A percentile compares a stretch with the other conserved stretches of the same genome.
Conservation (phyloP, 1,140 invertebrate genomes). For the Tachypleus tridentatus region DNA sequence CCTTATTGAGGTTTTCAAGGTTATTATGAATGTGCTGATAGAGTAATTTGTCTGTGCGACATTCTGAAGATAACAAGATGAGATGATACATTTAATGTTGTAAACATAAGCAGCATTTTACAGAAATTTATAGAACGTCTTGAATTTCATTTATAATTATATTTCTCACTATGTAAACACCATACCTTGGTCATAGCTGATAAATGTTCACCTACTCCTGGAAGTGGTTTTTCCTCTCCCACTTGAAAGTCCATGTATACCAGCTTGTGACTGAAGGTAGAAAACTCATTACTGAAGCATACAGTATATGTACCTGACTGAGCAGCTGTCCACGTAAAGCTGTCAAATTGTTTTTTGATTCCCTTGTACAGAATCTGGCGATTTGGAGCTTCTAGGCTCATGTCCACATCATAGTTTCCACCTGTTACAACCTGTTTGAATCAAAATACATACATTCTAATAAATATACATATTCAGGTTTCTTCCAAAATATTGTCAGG, state of each 20-base stretch:
- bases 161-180: no score
- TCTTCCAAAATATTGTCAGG: slow-evolving; percentile 14
- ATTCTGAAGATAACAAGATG: no score
- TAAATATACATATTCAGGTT: no score
- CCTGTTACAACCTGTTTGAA: slow-evolving; percentile 83
- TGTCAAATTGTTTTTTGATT: slow-evolving; percentile 88
- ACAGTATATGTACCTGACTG: slow-evolving; percentile 61
- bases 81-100: no score
- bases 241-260: slow-evolving; percentile 98
- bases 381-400: slow-evolving; percentile 74
- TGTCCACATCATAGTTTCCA: slow-evolving; percentile 97
- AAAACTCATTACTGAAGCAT: slow-evolving; percentile 99
- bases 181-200: slow-evolving; percentile 87
- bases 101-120: no score
- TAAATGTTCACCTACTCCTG: slow-evolving; percentile 72
- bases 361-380: slow-evolving; percentile 83
- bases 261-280: slow-evolving; percentile 98
- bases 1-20: no score
- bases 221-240: slow-evolving; percentile 74
- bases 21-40: no score
- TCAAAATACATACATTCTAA: no score
- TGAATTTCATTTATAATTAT: no score
- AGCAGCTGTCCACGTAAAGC: slow-evolving; percentile 67
- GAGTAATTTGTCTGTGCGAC: no score
- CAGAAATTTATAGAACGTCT: no score